Evolutionary conservation across 2,888 invertebrate genomes (phyloP).

Genomic region (Pristionchus entomophagus): DNA sequence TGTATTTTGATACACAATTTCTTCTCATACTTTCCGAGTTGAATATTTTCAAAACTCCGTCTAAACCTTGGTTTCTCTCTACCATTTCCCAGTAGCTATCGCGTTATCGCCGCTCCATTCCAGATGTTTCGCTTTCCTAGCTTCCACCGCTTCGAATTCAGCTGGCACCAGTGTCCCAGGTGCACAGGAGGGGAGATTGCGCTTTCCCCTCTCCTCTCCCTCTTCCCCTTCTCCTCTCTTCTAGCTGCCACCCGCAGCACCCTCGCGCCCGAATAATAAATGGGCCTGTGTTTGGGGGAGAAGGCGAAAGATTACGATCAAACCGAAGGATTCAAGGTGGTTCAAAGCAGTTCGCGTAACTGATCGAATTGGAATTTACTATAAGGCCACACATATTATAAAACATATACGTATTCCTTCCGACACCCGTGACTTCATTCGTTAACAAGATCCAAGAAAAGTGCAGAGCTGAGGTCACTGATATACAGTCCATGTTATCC

Average conservation of each 20-base stretch:
- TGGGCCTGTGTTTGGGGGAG: conserved; percentile 28
- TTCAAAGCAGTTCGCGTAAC: not conserved
- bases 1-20: not conserved
- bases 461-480: no score
- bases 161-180: not conserved
- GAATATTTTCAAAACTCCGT: no score
- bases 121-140: conserved; percentile 4
- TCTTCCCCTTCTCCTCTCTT: not conserved
- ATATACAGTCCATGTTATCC: no score
- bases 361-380: no score
- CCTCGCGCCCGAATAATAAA: conserved; percentile 23
- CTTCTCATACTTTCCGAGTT: no score
- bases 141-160: conserved; percentile 12
- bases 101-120: not conserved
- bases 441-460: no score
- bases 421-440: no score
- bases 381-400: no score
- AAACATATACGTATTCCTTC: no score
- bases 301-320: not conserved
- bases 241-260: not conserved
- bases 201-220: not conserved
- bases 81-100: not conserved
- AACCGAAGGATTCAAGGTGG: not conserved
- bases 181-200: not conserved
- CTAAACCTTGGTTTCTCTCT: no score